phyloP scores from a whole-genome alignment of 2,888 invertebrate genomes.

The Gymnoscelis rufifasciata region DNA sequence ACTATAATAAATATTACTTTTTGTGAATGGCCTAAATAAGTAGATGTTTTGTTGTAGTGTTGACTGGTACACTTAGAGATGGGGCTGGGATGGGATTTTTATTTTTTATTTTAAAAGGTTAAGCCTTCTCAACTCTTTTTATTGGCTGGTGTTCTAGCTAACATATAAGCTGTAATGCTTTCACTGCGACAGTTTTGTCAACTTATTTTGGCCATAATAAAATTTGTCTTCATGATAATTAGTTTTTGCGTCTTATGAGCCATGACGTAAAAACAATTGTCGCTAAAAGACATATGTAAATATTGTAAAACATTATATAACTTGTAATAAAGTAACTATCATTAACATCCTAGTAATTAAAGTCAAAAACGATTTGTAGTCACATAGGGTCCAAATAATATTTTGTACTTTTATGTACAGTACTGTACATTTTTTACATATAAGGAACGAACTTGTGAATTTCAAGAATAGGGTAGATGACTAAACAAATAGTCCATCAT shows the following conservation, averaged over 20 bases:
- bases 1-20: not conserved
- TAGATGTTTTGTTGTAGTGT: too few species aligned
- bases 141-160: too few species aligned
- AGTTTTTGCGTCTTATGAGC: conserved; percentile 69
- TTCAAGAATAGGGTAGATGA: too few species aligned
- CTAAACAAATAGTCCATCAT: too few species aligned
- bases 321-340: conserved; percentile 3
- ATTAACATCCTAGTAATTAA: not conserved
- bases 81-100: too few species aligned
- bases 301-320: not conserved
- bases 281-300: conserved; percentile 23
- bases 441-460: too few species aligned
- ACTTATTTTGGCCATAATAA: conserved; percentile 1
- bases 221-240: conserved; percentile 20
- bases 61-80: too few species aligned
- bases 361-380: conserved; percentile 16
- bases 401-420: conserved; percentile 10
- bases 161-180: too few species aligned
- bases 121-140: too few species aligned
- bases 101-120: too few species aligned
- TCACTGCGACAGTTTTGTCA: not conserved
- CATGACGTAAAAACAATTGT: conserved; percentile 58
- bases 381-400: conserved; percentile 46
- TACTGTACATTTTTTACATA: not conserved
- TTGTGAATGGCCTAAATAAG: not conserved